These are phyloP conservation scores for Tapirus indicus DNA, from an alignment of 2,797 vertebrate genomes.

Conservation along the genomic window DNA sequence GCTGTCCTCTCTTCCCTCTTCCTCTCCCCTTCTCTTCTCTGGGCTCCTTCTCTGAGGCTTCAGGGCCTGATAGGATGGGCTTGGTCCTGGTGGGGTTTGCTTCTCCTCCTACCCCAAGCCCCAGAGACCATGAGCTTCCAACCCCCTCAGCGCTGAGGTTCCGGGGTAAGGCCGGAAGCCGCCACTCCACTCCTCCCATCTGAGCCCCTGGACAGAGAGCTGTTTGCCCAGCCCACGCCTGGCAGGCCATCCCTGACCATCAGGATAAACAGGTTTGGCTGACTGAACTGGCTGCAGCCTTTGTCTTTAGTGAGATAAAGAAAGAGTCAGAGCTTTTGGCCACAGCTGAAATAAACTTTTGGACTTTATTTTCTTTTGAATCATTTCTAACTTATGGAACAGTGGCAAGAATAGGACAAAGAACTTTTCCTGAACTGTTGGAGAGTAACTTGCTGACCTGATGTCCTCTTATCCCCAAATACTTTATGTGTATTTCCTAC, in stretches of 20 bases:
- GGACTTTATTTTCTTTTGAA: slow-evolving; percentile 31
- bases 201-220: not conserved
- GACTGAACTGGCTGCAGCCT: slow-evolving; percentile 44
- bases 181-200: not conserved
- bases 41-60: not conserved
- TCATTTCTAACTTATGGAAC: slow-evolving; percentile 42
- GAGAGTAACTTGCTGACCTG: not conserved
- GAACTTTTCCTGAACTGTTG: not conserved
- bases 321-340: slow-evolving; percentile 14
- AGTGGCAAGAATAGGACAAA: not conserved
- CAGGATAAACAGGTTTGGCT: slow-evolving; percentile 76
- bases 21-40: no score
- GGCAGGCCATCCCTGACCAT: not conserved
- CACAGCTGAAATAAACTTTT: slow-evolving; percentile 28
- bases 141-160: not conserved
- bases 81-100: not conserved
- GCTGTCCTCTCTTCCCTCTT: not conserved
- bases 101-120: not conserved
- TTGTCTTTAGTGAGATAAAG: slow-evolving; percentile 71
- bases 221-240: slow-evolving; percentile 50
- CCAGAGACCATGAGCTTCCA: not conserved
- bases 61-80: not conserved
- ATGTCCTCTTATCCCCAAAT: not conserved
- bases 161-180: not conserved
- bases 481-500: not conserved